Percentiles rank a stretch among this genome's conserved stretches.
Evolutionary conservation across 2,888 invertebrate genomes (phyloP).

Genomic region (Eristalinus aeneus): DNA sequence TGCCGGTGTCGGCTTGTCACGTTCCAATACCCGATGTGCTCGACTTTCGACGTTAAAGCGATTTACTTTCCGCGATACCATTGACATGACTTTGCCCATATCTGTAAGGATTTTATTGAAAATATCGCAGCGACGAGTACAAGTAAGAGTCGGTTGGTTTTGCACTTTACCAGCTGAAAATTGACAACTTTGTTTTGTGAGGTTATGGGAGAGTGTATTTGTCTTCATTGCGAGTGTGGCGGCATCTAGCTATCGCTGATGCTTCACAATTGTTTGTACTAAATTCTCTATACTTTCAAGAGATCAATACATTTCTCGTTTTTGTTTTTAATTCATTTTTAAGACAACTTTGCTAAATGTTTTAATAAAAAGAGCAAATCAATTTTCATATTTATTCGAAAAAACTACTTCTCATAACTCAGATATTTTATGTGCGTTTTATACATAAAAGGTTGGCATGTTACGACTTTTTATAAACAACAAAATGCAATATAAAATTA

Average conservation of each 20-base stretch:
- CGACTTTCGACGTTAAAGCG: conserved; percentile 89
- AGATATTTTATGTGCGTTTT: no score
- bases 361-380: no score
- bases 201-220: conserved; percentile 30
- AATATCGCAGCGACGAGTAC: background rate
- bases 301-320: no score
- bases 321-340: no score
- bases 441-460: no score
- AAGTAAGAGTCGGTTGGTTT: background rate
- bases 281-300: no score
- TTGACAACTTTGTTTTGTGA: conserved; percentile 12
- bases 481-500: no score
- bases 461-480: no score
- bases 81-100: conserved; percentile 86
- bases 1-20: conserved; percentile 86
- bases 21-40: conserved; percentile 87
- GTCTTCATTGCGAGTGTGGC: background rate
- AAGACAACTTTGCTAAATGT: no score
- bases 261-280: background rate
- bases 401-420: no score
- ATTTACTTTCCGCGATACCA: conserved; percentile 83
- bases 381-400: no score
- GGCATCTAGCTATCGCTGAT: conserved; percentile 32
- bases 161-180: conserved; percentile 24
- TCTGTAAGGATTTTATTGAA: background rate